phyloP scores from a whole-genome alignment of 2,888 invertebrate species.

The Tetragonula carbonaria region DNA sequence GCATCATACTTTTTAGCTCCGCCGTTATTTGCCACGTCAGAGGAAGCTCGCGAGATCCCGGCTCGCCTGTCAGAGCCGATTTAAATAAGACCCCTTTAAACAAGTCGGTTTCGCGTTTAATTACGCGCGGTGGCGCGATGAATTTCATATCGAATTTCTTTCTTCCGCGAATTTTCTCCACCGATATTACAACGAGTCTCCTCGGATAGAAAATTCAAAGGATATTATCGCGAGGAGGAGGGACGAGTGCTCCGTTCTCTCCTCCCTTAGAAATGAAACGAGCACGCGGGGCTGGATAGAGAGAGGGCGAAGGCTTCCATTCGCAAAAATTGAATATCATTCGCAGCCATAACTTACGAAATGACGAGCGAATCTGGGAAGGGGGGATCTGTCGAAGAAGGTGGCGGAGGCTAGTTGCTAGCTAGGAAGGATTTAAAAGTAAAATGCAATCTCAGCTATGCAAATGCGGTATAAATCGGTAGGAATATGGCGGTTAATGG shows the following conservation, averaged over 20 bases:
- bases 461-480: conserved; percentile 73
- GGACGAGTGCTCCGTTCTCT: too few relatives aligned
- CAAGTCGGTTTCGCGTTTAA: conserved; percentile 50
- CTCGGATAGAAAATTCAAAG: conserved; percentile 48
- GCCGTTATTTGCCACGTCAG: not conserved
- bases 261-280: conserved; percentile 49
- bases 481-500: conserved; percentile 68
- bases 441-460: conserved; percentile 78
- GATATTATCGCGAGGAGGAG: conserved; percentile 55
- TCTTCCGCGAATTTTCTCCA: conserved; percentile 25
- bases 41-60: not conserved
- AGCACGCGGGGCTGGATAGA: conserved; percentile 44
- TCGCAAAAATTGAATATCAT: conserved; percentile 69
- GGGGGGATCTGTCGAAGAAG: not conserved
- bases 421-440: conserved; percentile 73
- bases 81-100: conserved; percentile 31
- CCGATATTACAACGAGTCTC: conserved; percentile 61
- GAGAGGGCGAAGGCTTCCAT: conserved; percentile 43
- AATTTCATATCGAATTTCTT: conserved; percentile 67
- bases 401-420: conserved; percentile 39
- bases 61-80: not conserved
- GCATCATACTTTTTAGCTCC: not conserved
- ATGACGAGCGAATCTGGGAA: conserved; percentile 52
- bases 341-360: conserved; percentile 63
- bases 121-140: conserved; percentile 53